Base-by-base conservation (phyloP, 2,113 vertebrate genomes). In the Empidonax alnorum region DNA sequence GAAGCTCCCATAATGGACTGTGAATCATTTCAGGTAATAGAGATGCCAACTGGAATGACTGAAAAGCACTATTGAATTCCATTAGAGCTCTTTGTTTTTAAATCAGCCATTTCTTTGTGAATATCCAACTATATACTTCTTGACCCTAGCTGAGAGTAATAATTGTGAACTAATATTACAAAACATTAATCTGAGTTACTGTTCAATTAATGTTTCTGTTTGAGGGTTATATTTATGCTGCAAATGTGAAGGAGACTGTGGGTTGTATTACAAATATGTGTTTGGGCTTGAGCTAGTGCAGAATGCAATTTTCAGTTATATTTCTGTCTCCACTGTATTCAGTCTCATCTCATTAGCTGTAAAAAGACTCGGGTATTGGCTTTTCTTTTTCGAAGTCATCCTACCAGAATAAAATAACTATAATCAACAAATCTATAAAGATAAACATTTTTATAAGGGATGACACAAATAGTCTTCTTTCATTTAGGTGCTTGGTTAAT, bases 1-100 rank as follows among this genome's bases (percentile, higher is more conserved):
- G 97, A 98, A 97, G 98, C 96, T 97, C 96, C 98, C 96, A 98
- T 99, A 99, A 99, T 99, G 98, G 98, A 98, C 98, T 98, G 98
- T 98, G 98, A 99, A 99, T 99, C 98, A 98, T 98, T 98, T 98
- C 98, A 98, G 98, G 98, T 99, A 99, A 99, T 98, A 98, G 98
- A 98, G 98, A 98, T 99, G 98, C 99, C 98, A 98, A 98, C 97
- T 94, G 96, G 98, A 98, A 98, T 98, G 98, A 98, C 98, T 98
- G 94, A 98, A 98, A 98, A 98, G 97, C 98, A 96, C 98, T 97
- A 97, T 97, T 98, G 98, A 98, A 98, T 98, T 99, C 98, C 98
- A 99, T 99, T 99, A 99, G 97, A 98, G 98, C 97, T 97, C 97
- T 98, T 98, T 98, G 98, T 98, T 99, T 98, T 98, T 99, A 98